Percentiles rank a stretch among this genome's conserved stretches.
Conservation (phyloP, 2,797 vertebrate genomes). For the Gastrophryne carolinensis region DNA sequence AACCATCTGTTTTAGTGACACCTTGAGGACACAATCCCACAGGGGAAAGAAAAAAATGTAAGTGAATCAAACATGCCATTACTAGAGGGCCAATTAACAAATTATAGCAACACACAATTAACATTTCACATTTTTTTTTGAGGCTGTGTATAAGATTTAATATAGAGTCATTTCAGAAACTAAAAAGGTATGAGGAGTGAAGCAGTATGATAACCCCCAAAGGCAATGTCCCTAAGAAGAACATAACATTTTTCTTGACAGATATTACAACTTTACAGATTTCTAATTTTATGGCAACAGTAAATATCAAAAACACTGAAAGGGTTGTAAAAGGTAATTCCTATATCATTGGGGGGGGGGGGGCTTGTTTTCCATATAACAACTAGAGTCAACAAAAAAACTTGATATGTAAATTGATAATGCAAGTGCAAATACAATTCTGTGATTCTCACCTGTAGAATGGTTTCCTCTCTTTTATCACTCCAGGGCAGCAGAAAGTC, state of each 20-base stretch:
- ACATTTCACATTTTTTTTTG: slow-evolving; percentile 25
- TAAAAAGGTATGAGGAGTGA: background rate
- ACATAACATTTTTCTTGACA: slow-evolving; percentile 26
- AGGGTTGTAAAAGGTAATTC: too few relatives aligned
- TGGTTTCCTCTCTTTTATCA: too few relatives aligned
- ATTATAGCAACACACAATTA: slow-evolving; percentile 27
- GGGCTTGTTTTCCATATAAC: too few relatives aligned
- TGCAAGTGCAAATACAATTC: too few relatives aligned
- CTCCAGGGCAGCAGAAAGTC: too few relatives aligned
- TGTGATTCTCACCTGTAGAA: too few relatives aligned
- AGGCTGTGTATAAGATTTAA: slow-evolving; percentile 14
- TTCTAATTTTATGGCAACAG: background rate
- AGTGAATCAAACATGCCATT: slow-evolving; percentile 26
- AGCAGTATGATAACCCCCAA: background rate
- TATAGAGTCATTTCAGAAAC: slow-evolving; percentile 35
- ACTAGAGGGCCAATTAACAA: slow-evolving; percentile 14
- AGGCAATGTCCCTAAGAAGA: background rate
- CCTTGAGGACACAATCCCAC: slow-evolving; percentile 43
- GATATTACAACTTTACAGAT: slow-evolving; percentile 10
- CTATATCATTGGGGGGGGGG: too few relatives aligned
- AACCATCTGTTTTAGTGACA: slow-evolving; percentile 43
- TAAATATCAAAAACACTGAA: too few relatives aligned
- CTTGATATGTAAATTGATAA: too few relatives aligned
- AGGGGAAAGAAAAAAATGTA: background rate
- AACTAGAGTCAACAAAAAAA: too few relatives aligned